Evolutionary conservation across 2,888 invertebrate species (phyloP).

Genomic region (Adelognathus sp.): DNA sequence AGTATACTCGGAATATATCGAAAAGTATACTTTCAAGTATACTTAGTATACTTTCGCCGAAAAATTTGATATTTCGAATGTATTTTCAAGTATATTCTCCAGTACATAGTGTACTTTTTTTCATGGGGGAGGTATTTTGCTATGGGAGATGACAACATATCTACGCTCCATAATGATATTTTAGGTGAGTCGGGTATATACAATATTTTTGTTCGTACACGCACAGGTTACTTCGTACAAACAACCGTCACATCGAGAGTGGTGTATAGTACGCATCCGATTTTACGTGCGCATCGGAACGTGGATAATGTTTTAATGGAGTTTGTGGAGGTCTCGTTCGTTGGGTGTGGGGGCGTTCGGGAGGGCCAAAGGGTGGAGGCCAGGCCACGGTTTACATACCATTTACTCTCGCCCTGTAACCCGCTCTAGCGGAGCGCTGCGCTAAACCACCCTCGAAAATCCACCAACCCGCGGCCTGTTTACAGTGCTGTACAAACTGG

Average conservation of each 20-base stretch:
- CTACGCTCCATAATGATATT: too few species aligned
- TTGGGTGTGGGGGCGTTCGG: slow-evolving; percentile 60
- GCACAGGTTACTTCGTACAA: background rate
- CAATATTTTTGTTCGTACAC: background rate
- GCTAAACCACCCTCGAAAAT: slow-evolving; percentile 46
- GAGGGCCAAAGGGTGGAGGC: slow-evolving; percentile 73
- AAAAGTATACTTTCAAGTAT: too few species aligned
- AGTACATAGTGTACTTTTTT: too few species aligned
- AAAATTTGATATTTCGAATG: too few species aligned
- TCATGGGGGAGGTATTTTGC: too few species aligned
- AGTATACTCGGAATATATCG: too few species aligned
- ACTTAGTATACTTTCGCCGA: too few species aligned
- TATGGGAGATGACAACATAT: too few species aligned
- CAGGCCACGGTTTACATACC: slow-evolving; percentile 80
- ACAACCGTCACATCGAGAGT: slow-evolving; percentile 23
- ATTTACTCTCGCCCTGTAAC: slow-evolving; percentile 79
- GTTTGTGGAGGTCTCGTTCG: slow-evolving; percentile 76
- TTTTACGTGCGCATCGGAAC: slow-evolving; percentile 81
- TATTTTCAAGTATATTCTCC: too few species aligned
- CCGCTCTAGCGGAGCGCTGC: slow-evolving; percentile 60
- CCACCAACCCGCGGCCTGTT: slow-evolving; percentile 70
- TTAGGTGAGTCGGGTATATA: background rate
- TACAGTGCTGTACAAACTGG: slow-evolving; percentile 79
- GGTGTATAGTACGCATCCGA: slow-evolving; percentile 77
- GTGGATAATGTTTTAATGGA: slow-evolving; percentile 81